Conservation (phyloP, 2,797 vertebrate species). For the Chromis chromis region DNA sequence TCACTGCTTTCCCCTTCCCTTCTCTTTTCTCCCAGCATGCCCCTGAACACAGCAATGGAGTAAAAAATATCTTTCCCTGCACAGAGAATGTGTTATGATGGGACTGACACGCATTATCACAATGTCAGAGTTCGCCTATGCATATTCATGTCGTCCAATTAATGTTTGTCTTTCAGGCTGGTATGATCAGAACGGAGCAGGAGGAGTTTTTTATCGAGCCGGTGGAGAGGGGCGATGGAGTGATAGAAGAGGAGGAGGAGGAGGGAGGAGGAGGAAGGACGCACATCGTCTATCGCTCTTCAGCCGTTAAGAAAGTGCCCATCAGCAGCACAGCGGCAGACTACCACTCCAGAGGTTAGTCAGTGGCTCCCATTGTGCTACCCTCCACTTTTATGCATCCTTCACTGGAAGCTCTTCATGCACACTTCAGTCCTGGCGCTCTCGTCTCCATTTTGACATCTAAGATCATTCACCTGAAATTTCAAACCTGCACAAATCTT, state of each 20-base stretch:
- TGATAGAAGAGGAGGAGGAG: conserved; percentile 80
- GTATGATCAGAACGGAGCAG: conserved; percentile 94
- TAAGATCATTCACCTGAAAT: neutral
- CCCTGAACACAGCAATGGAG: conserved; percentile 11
- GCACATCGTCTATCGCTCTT: conserved; percentile 95
- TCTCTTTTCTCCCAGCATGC: conserved; percentile 25
- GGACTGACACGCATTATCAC: conserved; percentile 32
- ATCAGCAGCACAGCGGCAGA: conserved; percentile 67
- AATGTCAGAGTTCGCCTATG: conserved; percentile 40
- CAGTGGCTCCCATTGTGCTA: conserved; percentile 13
- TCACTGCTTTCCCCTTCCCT: conserved; percentile 31
- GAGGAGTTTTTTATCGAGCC: conserved; percentile 99
- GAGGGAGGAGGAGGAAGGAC: conserved; percentile 87
- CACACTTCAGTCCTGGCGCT: conserved; percentile 18
- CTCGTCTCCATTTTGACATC: neutral
- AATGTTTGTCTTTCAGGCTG: conserved; percentile 87
- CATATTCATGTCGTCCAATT: conserved; percentile 38
- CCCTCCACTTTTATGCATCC: conserved; percentile 26
- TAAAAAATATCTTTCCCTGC: conserved; percentile 29
- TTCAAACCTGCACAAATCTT: neutral
- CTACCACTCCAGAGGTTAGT: conserved; percentile 90
- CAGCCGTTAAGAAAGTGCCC: conserved; percentile 84
- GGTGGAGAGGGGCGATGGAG: conserved; percentile 86
- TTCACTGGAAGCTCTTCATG: conserved; percentile 23
- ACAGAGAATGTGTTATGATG: neutral